Evolutionary conservation across 2,113 vertebrate genomes (phyloP).

Genomic region (Tetrax tetrax): DNA sequence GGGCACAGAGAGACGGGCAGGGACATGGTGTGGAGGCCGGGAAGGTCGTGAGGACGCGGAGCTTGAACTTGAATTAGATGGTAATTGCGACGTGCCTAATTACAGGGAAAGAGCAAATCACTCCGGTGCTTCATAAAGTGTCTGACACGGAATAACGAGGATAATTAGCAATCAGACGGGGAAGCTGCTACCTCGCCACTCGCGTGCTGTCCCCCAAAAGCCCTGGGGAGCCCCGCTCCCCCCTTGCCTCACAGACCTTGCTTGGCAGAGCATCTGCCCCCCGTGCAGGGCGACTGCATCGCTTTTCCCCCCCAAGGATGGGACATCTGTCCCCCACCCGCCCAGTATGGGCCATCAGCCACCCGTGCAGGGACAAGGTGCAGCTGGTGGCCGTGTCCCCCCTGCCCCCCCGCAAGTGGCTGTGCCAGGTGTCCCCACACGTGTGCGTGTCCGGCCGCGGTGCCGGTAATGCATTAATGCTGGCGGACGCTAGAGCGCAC

Average conservation of each 20-base stretch:
- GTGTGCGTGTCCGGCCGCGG: background rate
- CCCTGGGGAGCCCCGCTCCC: background rate
- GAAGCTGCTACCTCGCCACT: conserved; percentile 31
- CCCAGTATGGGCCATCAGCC: background rate
- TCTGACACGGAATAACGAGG: conserved; percentile 55
- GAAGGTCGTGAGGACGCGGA: conserved; percentile 32
- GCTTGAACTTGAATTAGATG: conserved; percentile 58
- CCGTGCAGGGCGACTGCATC: rapidly evolving
- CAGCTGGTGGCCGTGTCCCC: background rate
- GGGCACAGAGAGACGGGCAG: background rate
- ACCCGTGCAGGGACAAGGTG: background rate
- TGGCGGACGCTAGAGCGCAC: conserved; percentile 58
- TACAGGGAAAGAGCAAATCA: conserved; percentile 64
- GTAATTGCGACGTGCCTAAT: conserved; percentile 66
- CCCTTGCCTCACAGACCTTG: rapidly evolving
- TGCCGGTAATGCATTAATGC: conserved; percentile 5
- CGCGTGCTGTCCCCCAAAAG: background rate
- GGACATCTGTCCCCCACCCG: background rate
- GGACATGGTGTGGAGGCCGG: background rate
- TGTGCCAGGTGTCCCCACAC: rapidly evolving
- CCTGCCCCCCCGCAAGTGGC: background rate
- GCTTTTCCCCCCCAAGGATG: background rate
- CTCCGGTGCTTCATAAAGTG: conserved; percentile 45
- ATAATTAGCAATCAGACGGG: conserved; percentile 65
- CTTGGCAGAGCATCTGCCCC: background rate